Conservation (phyloP, 2,888 invertebrate genomes). For the Oscheius sp. region DNA sequence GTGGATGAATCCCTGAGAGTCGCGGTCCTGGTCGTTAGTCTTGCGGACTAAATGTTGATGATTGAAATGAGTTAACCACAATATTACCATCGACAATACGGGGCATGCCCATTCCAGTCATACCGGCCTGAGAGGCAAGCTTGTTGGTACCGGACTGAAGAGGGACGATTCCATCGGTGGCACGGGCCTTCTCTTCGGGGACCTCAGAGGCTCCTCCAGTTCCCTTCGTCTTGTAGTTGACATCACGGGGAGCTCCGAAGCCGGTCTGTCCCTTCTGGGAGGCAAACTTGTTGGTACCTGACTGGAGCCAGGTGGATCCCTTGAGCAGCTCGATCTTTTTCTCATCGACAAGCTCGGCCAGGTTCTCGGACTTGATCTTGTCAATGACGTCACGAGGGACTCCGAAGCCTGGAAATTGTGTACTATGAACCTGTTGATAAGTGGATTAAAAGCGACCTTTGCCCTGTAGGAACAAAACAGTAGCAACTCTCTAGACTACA, state of each 20-base stretch:
- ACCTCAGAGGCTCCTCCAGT: slow-evolving; percentile 72
- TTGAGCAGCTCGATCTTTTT: slow-evolving; percentile 71
- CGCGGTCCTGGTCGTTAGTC: slow-evolving; percentile 69
- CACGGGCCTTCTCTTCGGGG: slow-evolving; percentile 73
- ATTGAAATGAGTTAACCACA: slow-evolving; percentile 30
- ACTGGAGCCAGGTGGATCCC: slow-evolving; percentile 72
- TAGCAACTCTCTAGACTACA: background rate
- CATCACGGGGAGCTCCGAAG: slow-evolving; percentile 72
- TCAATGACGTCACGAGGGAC: slow-evolving; percentile 73
- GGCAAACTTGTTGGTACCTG: slow-evolving; percentile 74
- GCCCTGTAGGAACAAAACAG: slow-evolving; percentile 4
- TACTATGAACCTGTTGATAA: background rate
- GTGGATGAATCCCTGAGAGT: slow-evolving; percentile 73
- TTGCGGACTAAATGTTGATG: slow-evolving; percentile 61
- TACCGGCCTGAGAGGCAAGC: slow-evolving; percentile 77
- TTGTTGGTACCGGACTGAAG: slow-evolving; percentile 77
- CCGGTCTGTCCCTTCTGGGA: slow-evolving; percentile 73
- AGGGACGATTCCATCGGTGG: slow-evolving; percentile 76
- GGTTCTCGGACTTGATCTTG: slow-evolving; percentile 72
- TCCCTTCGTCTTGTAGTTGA: slow-evolving; percentile 73
- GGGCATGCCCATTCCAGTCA: slow-evolving; percentile 77
- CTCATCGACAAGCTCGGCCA: slow-evolving; percentile 71
- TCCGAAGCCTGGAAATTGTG: slow-evolving; percentile 65
- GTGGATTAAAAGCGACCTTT: slow-evolving; percentile 22
- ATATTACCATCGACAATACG: slow-evolving; percentile 75